Evolutionary conservation across 2,113 vertebrate genomes (phyloP).

Genomic region (Parus major): DNA sequence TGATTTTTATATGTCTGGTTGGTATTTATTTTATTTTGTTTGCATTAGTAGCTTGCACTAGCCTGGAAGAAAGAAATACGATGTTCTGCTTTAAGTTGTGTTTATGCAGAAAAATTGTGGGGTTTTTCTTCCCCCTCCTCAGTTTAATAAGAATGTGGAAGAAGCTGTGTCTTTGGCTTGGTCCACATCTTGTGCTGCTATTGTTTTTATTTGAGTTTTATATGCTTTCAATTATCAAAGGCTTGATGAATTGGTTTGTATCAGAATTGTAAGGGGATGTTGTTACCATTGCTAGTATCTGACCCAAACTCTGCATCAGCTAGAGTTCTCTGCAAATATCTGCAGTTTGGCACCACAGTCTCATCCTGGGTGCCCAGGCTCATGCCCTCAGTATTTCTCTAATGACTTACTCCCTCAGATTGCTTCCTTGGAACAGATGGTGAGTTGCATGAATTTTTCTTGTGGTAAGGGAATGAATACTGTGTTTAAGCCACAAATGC

Average conservation of each 20-base stretch:
- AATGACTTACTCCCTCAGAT: not conserved
- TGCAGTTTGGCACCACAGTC: fast-evolving
- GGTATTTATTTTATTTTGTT: not conserved
- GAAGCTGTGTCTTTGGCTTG: not conserved
- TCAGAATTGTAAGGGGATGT: not conserved
- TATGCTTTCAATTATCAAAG: not conserved
- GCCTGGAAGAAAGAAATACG: not conserved
- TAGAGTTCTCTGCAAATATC: not conserved
- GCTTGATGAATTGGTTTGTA: not conserved
- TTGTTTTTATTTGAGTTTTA: not conserved
- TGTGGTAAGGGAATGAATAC: not conserved
- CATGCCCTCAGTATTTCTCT: not conserved
- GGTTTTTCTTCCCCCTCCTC: fast-evolving
- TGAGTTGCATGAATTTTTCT: not conserved
- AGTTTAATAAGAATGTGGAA: not conserved
- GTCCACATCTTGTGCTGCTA: not conserved
- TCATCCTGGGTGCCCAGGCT: not conserved
- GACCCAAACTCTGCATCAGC: not conserved
- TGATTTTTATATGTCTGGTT: not conserved
- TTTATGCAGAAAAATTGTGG: not conserved
- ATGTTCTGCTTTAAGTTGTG: not conserved
- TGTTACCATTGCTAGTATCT: not conserved
- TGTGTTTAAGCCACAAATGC: not conserved
- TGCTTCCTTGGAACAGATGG: not conserved
- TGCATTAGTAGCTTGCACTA: not conserved